These are phyloP conservation scores for Epiblema foenella DNA, from an alignment of 2,888 invertebrate species.

Conservation along the genomic window DNA sequence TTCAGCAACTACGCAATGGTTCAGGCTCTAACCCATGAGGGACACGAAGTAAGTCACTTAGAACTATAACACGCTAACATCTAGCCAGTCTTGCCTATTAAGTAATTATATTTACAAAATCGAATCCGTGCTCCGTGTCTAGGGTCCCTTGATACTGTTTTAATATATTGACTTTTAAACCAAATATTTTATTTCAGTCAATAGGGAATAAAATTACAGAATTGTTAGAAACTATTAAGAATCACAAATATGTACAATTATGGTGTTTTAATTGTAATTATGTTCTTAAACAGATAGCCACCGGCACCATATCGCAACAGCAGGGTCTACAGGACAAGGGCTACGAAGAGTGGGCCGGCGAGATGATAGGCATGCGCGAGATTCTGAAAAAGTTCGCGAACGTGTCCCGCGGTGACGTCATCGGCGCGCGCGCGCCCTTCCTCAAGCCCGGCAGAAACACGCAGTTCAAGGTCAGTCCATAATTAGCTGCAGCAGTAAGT, in stretches of 20 bases:
- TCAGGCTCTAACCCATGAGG: constrained; percentile 93
- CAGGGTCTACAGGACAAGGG: constrained; percentile 94
- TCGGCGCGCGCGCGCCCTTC: constrained; percentile 95
- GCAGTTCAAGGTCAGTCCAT: constrained; percentile 90
- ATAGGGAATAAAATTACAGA: no score
- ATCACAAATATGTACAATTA: no score
- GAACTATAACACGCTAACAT: background rate
- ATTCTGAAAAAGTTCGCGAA: constrained; percentile 93
- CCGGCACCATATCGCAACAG: constrained; percentile 88
- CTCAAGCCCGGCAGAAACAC: constrained; percentile 96
- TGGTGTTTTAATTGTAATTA: background rate
- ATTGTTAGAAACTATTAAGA: no score
- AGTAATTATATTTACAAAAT: no score
- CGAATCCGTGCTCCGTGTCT: no score
- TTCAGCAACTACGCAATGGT: constrained; percentile 97
- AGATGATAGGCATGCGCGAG: constrained; percentile 97
- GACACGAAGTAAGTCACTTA: constrained; percentile 91
- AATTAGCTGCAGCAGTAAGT: no score
- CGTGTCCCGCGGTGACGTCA: constrained; percentile 91
- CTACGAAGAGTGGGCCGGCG: constrained; percentile 96
- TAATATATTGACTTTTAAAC: no score
- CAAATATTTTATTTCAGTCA: no score
- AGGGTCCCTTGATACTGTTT: no score
- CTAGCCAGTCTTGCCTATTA: no score
- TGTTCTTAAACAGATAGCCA: constrained; percentile 75